Conservation (phyloP, 2,113 vertebrate genomes). For the Microtus montanus region DNA sequence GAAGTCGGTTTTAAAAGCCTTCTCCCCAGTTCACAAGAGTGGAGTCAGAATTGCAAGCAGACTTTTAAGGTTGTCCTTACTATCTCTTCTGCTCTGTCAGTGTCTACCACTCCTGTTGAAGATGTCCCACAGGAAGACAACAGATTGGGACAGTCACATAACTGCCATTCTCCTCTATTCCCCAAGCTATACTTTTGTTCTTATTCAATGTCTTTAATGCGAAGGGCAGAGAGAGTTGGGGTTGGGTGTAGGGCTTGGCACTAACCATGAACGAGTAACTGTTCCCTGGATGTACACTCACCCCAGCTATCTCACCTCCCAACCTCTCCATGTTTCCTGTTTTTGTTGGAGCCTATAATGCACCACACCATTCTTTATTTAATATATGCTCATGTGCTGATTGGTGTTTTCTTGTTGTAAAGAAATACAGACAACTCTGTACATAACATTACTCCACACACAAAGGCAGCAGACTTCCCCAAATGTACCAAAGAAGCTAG, state of each 20-base stretch:
- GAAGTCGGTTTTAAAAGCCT: not conserved
- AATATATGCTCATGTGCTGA: not conserved
- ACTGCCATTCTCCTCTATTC: not conserved
- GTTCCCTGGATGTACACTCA: not conserved
- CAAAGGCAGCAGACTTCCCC: constrained; percentile 79
- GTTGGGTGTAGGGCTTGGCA: not conserved
- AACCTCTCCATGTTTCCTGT: not conserved
- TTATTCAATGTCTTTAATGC: not conserved
- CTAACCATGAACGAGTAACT: fast-evolving
- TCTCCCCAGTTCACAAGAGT: not conserved
- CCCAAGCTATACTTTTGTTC: not conserved
- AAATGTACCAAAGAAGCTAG: constrained; percentile 77
- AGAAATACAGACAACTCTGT: constrained; percentile 80
- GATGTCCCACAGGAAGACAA: not conserved
- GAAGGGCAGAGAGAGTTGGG: not conserved
- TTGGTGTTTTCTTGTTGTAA: constrained; percentile 46
- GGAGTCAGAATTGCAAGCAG: not conserved
- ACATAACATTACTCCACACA: constrained; percentile 79
- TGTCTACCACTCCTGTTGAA: not conserved
- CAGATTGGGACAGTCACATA: not conserved
- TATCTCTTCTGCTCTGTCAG: no score
- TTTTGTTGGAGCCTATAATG: not conserved
- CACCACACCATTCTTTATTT: not conserved
- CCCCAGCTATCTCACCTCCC: not conserved
- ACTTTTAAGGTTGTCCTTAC: not conserved